A percentile compares a stretch with the other conserved stretches of the same genome.
Conservation (phyloP, 2,113 vertebrate species). For the Canis aureus region DNA sequence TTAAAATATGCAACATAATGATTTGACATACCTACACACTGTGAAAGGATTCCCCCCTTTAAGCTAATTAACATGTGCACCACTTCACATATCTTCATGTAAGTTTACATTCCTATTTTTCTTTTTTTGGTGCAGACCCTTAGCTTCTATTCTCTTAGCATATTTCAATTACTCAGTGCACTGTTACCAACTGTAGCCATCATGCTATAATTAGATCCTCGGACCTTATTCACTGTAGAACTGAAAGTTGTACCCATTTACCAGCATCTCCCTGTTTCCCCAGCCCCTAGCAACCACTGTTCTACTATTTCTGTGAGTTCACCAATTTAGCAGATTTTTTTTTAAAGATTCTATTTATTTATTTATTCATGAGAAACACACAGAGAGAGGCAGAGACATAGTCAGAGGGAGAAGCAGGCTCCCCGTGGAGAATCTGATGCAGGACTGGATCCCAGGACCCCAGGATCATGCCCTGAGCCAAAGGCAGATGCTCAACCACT, state of each 20-base stretch:
- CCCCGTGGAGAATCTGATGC: too few species aligned
- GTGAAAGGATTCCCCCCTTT: neutral
- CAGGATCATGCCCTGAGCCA: too few species aligned
- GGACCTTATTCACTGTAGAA: neutral
- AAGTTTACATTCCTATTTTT: neutral
- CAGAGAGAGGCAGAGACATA: too few species aligned
- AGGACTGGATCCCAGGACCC: too few species aligned
- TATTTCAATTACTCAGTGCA: neutral
- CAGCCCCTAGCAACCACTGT: neutral
- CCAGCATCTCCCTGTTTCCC: neutral
- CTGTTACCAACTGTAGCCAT: neutral
- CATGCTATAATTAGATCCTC: neutral
- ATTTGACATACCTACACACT: neutral
- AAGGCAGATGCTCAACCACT: too few species aligned
- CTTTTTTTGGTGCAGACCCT: neutral
- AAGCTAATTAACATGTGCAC: neutral
- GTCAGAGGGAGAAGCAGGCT: too few species aligned
- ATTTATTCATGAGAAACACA: too few species aligned
- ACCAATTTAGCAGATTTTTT: neutral
- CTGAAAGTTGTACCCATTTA: neutral
- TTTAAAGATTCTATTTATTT: too few species aligned
- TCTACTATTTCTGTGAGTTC: neutral
- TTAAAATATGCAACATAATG: neutral
- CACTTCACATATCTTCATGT: neutral
- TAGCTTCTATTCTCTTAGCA: neutral